Conservation (phyloP, 2,797 vertebrate genomes). For the Hippoglossus hippoglossus region DNA sequence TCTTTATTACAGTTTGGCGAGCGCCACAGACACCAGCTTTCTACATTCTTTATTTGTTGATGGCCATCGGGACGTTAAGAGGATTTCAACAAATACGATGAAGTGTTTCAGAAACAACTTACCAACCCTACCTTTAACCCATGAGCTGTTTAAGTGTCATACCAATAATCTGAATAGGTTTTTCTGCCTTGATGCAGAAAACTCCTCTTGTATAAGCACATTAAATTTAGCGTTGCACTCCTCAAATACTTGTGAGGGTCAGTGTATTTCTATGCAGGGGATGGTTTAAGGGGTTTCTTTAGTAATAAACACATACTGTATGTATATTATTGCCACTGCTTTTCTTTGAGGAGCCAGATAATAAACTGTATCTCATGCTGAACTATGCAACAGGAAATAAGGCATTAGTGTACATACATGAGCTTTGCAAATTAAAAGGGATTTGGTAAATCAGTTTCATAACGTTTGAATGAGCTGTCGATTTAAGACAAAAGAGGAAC, state of each 20-base stretch:
- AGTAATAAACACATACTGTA: slow-evolving; percentile 4
- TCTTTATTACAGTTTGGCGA: too few species aligned
- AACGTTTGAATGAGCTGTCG: slow-evolving; percentile 1
- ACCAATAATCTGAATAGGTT: not conserved
- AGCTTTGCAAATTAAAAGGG: not conserved
- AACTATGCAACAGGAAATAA: slow-evolving; percentile 65
- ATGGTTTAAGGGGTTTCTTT: slow-evolving; percentile 25
- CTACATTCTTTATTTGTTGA: too few species aligned
- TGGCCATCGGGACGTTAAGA: too few species aligned
- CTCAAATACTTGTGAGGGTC: slow-evolving; percentile 9
- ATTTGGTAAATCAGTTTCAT: not conserved
- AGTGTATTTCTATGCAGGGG: slow-evolving; percentile 36
- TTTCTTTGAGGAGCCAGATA: slow-evolving; percentile 20
- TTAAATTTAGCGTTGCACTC: slow-evolving; percentile 6
- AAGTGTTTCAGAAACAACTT: too few species aligned
- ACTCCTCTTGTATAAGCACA: not conserved
- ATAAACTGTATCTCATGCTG: slow-evolving; percentile 23
- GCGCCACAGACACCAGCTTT: too few species aligned
- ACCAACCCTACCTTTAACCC: not conserved
- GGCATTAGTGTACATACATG: not conserved
- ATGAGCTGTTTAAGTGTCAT: not conserved
- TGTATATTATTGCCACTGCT: not conserved
- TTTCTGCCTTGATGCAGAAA: not conserved
- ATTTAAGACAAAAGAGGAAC: slow-evolving; percentile 1
- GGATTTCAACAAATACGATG: too few species aligned